Evolutionary conservation across 2,888 invertebrate species (phyloP), one percentile per base, ranked within the genome.

Genomic region (Hirtodrosophila alboralis): DNA sequence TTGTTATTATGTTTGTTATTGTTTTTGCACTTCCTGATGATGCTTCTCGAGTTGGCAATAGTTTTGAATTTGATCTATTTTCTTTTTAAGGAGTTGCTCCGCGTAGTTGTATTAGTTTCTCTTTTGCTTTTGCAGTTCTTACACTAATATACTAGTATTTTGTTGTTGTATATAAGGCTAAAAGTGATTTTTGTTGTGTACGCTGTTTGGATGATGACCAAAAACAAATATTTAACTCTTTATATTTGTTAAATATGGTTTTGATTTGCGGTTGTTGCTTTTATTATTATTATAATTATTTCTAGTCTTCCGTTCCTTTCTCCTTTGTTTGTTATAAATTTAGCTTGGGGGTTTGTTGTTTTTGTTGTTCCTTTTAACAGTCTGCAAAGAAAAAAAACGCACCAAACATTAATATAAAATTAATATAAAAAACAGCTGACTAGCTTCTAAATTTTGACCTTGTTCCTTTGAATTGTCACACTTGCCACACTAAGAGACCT

Each of bases 221-320:
- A 58, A 68, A 53, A 40, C 57, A 65, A 83, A 83, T 78, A 71
- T 54, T 70, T 76, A 52, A 27, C 53, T 54, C 21, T 47, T 53
- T 34, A 27, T 26, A 31, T n/a, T n/a, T n/a, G 48, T 59, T 65
- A 54, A 59, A 51, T 65, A 33, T 48, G 36, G 31, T 67, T 75
- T 75, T 53, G 47, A 71, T 56, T 72, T 58, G 37, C 57, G 47
- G 34, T 48, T 47, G 48, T 47, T 70, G n/a, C 56, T 36, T 8
- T 38, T 61, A 28, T 54, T 49, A 23, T 36, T 57, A 49, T 70
- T 56, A 41, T 71, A 60, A 60, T 77, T 79, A 72, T 61, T 62
- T 74, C 63, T 72, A 80, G 75, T 77, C 75, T 86, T 80, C 80
- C 65, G 59, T 65, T 80, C 75, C 75, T 84, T 74, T 67, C 80